These are phyloP conservation scores for Aspidiotus destructor DNA, from an alignment of 2,888 invertebrate genomes.

Conservation along the genomic window DNA sequence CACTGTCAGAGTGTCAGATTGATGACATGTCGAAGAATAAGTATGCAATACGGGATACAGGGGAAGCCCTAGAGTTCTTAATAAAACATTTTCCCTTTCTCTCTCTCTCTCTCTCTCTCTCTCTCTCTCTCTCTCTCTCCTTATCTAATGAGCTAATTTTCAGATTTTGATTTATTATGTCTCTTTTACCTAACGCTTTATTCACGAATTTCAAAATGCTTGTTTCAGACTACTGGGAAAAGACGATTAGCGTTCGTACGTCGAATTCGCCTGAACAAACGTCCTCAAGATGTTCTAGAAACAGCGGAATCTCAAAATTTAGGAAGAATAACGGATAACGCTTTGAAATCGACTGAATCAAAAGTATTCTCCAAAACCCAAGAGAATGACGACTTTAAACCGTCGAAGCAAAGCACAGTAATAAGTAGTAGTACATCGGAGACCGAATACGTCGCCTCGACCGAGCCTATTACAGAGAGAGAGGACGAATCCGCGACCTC, in stretches of 20 bases:
- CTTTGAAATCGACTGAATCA: constrained; percentile 34
- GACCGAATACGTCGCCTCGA: constrained; percentile 19
- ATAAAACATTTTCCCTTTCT: too few species aligned
- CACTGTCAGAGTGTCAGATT: too few species aligned
- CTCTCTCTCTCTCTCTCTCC: too few species aligned
- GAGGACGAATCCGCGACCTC: constrained; percentile 1
- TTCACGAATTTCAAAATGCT: not conserved
- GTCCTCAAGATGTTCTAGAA: constrained; percentile 57
- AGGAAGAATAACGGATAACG: constrained; percentile 40
- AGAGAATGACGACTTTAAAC: constrained; percentile 8
- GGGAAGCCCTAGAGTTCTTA: too few species aligned
- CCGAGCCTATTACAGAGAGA: constrained; percentile 17
- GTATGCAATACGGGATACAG: too few species aligned
- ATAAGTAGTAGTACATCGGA: not conserved
- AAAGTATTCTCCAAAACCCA: constrained; percentile 27
- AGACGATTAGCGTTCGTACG: constrained; percentile 67
- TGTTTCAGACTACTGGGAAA: constrained; percentile 38
- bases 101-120: too few species aligned
- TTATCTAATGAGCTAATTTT: too few species aligned
- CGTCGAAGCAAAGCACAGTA: constrained; percentile 9
- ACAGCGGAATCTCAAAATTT: constrained; percentile 71
- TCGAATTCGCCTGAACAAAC: constrained; percentile 49
- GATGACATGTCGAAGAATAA: too few species aligned
- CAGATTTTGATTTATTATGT: too few species aligned
- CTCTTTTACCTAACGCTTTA: too few species aligned